phyloP scores from a whole-genome alignment of 2,113 vertebrate species.

The Microtus oregoni region DNA sequence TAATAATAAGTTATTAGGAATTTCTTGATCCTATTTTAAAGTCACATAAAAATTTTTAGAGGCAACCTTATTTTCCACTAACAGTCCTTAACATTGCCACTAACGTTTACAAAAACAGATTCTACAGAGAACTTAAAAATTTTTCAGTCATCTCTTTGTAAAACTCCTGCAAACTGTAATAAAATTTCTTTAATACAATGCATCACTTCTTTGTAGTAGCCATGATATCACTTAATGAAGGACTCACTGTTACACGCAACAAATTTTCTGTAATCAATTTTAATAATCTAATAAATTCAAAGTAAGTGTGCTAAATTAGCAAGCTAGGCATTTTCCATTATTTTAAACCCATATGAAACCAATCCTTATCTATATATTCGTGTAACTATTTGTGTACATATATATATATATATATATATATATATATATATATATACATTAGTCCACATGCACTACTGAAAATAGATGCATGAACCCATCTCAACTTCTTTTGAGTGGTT shows the following conservation, averaged over 20 bases:
- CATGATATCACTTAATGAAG: background rate
- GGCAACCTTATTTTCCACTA: background rate
- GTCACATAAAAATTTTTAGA: conserved; percentile 32
- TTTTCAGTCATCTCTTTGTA: conserved; percentile 45
- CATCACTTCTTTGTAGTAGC: background rate
- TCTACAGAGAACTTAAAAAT: conserved; percentile 54
- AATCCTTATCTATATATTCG: conserved; percentile 20
- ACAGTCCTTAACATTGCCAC: background rate
- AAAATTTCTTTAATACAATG: conserved; percentile 53
- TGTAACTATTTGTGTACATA: conserved; percentile 41
- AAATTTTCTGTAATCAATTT: conserved; percentile 23
- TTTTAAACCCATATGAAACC: conserved; percentile 10
- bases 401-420: conserved; percentile 62
- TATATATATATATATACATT: conserved; percentile 64
- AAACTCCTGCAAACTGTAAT: conserved; percentile 43
- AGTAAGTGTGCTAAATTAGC: background rate
- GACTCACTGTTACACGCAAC: background rate
- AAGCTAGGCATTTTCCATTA: conserved; percentile 12
- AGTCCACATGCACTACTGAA: conserved; percentile 70
- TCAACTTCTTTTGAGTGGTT: conserved; percentile 73
- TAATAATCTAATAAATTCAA: conserved; percentile 42
- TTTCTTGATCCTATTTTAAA: background rate
- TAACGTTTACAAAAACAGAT: conserved; percentile 46
- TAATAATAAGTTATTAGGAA: background rate
- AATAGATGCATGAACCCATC: conserved; percentile 66